phyloP scores from a whole-genome alignment of 2,797 vertebrate species.

The Labeo calbasu region DNA sequence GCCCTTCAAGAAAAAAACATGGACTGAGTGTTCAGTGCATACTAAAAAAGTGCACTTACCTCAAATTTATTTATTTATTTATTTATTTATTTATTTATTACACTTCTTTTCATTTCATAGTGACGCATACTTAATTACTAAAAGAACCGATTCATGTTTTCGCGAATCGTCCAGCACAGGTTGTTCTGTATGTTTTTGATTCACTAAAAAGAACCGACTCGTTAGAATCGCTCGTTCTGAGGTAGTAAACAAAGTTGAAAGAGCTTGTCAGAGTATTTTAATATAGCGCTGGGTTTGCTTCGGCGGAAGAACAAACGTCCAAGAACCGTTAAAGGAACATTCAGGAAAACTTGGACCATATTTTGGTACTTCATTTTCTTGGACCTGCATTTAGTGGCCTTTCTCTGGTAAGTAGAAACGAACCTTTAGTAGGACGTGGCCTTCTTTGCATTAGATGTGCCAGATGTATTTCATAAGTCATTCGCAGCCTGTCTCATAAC shows the following conservation, averaged over 20 bases:
- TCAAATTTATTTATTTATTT: not conserved
- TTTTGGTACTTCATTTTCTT: constrained; percentile 17
- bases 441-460: constrained; percentile 49
- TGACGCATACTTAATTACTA: not conserved
- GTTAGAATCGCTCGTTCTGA: not conserved
- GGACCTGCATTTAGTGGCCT: not conserved
- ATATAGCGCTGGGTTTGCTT: no score
- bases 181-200: not conserved
- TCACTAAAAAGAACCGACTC: not conserved
- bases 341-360: not conserved
- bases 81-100: not conserved
- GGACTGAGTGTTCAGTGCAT: not conserved
- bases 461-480: constrained; percentile 76
- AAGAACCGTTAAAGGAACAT: not conserved
- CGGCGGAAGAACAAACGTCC: not conserved
- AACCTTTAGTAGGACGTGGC: constrained; percentile 32
- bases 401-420: constrained; percentile 18
- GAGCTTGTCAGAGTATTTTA: not conserved
- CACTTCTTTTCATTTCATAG: not conserved
- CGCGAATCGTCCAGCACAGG: not conserved
- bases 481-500: constrained; percentile 77
- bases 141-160: not conserved
- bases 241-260: not conserved
- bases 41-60: not conserved
- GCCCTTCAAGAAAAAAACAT: not conserved